phyloP scores from a whole-genome alignment of 2,113 vertebrate genomes.

The Brevimyrus niger region DNA sequence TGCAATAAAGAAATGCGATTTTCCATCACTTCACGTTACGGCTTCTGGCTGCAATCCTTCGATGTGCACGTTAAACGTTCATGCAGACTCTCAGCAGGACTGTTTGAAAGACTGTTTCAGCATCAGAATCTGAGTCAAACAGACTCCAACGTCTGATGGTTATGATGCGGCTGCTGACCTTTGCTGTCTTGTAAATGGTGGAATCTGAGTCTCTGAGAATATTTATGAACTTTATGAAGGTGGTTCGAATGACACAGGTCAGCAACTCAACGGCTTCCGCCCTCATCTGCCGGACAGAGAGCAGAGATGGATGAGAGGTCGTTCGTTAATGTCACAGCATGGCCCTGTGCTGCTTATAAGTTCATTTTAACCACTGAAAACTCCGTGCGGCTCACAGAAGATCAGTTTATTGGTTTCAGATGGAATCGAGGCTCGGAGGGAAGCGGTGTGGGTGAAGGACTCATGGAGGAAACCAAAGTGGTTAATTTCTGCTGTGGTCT shows the following conservation, averaged over 20 bases:
- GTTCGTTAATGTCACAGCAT: neutral
- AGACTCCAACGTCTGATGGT: neutral
- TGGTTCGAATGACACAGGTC: neutral
- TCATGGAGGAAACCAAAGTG: neutral
- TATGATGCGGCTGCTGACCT: neutral
- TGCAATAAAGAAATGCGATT: neutral
- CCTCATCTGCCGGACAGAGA: neutral
- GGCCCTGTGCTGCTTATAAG: neutral
- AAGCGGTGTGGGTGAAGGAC: neutral
- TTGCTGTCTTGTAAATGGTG: neutral
- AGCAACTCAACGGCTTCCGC: neutral
- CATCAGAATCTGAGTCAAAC: neutral
- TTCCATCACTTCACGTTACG: neutral
- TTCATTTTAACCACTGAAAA: neutral
- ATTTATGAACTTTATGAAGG: neutral
- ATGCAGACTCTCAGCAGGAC: neutral
- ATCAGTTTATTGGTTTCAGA: neutral
- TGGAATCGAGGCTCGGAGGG: neutral
- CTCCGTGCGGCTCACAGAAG: neutral
- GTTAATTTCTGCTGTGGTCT: neutral
- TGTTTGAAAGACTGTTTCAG: neutral
- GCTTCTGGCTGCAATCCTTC: neutral
- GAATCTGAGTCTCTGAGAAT: neutral
- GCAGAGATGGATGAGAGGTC: neutral
- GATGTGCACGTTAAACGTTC: neutral